These are phyloP conservation scores for Genyomyrus donnyi DNA, from an alignment of 2,113 vertebrate genomes.

Conservation along the genomic window DNA sequence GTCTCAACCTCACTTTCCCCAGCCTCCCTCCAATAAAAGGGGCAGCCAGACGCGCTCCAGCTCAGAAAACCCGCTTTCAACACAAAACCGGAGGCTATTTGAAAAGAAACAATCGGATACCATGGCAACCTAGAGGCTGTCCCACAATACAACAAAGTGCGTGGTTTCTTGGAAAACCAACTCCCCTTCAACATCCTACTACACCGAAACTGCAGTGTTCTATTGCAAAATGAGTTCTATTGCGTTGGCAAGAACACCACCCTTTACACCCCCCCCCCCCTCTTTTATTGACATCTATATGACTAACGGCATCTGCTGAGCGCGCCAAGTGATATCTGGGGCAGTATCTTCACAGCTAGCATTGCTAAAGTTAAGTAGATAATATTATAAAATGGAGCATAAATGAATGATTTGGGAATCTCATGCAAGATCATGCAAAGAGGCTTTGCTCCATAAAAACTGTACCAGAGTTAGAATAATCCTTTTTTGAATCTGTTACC, in stretches of 20 bases:
- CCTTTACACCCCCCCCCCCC: background rate
- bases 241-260: background rate
- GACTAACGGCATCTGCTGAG: background rate
- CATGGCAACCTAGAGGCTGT: background rate
- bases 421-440: background rate
- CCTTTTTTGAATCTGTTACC: background rate
- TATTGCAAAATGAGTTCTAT: background rate
- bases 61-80: background rate
- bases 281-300: no score
- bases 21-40: background rate
- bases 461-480: background rate
- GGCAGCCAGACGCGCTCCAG: background rate
- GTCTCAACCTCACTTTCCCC: background rate
- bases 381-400: background rate
- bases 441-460: background rate
- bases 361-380: background rate
- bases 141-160: background rate
- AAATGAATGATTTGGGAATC: background rate
- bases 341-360: background rate
- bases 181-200: background rate
- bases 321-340: background rate
- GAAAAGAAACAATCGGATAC: background rate
- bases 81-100: background rate
- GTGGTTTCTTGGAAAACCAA: background rate
- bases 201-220: background rate